These are phyloP conservation scores for Meteorus cinctellus DNA, from an alignment of 2,888 invertebrate species.

Conservation along the genomic window DNA sequence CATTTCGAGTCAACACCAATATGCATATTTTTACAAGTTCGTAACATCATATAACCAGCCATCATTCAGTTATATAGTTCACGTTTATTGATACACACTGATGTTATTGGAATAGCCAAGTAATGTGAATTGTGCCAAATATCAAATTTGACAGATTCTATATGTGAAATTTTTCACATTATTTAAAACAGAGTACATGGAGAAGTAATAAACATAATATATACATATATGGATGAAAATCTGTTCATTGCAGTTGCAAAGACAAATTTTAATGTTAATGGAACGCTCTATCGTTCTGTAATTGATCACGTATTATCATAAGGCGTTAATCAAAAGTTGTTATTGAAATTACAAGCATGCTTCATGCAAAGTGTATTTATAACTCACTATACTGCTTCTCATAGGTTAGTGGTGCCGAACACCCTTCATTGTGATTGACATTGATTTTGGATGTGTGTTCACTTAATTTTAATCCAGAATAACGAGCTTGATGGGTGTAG, in stretches of 20 bases:
- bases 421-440: conserved; percentile 33
- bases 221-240: too few species aligned
- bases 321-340: conserved; percentile 41
- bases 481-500: conserved; percentile 7
- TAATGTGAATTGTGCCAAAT: too few species aligned
- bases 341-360: conserved; percentile 15
- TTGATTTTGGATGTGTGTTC: background rate
- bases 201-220: too few species aligned
- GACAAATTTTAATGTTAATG: too few species aligned
- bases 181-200: too few species aligned
- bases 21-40: conserved; percentile 61
- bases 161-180: too few species aligned
- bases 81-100: background rate
- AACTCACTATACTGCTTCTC: conserved; percentile 15
- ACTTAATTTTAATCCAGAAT: conserved; percentile 22
- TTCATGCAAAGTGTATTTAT: conserved; percentile 27
- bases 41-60: conserved; percentile 11
- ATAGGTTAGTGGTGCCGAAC: conserved; percentile 17
- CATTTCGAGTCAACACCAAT: conserved; percentile 62
- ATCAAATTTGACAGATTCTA: too few species aligned
- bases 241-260: too few species aligned
- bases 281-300: conserved; percentile 25
- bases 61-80: conserved; percentile 66
- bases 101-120: too few species aligned
- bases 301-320: conserved; percentile 37